Conservation (phyloP, 2,888 invertebrate genomes). For the Argyra leucocephala region DNA sequence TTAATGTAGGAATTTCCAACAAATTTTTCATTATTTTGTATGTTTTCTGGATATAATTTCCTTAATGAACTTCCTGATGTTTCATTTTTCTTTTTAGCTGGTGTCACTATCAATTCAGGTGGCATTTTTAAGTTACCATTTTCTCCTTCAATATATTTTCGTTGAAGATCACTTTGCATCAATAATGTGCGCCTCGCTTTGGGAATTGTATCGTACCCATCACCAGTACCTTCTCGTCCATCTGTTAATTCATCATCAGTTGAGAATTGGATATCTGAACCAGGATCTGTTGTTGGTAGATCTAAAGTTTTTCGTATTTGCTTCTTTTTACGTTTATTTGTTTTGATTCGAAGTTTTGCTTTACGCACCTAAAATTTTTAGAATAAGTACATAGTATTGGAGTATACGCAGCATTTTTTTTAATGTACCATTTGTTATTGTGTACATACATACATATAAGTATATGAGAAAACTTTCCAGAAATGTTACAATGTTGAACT, state of each 20-base stretch:
- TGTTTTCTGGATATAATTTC: background rate
- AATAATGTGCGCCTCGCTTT: conserved; percentile 33
- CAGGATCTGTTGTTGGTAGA: conserved; percentile 56
- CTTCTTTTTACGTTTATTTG: conserved; percentile 23
- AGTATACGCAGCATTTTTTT: no score
- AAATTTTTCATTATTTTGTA: background rate
- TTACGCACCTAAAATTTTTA: background rate
- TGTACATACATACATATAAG: no score
- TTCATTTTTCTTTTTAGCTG: conserved; percentile 33
- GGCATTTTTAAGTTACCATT: conserved; percentile 35
- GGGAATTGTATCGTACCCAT: conserved; percentile 28
- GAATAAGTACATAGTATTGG: no score
- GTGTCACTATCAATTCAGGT: conserved; percentile 44
- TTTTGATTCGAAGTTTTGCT: background rate
- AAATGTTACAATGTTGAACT: no score
- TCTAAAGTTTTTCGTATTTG: conserved; percentile 44
- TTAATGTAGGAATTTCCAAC: conserved; percentile 12
- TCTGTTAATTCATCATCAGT: conserved; percentile 52
- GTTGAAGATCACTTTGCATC: conserved; percentile 30
- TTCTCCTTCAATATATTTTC: conserved; percentile 24
- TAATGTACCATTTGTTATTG: no score
- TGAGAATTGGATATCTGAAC: conserved; percentile 51
- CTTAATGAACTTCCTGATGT: background rate
- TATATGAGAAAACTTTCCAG: no score
- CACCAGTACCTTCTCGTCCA: conserved; percentile 27